A percentile compares a stretch with the other conserved stretches of the same genome.
phyloP scores from a whole-genome alignment of 2,797 vertebrate genomes.

The Limnodromus scolopaceus region DNA sequence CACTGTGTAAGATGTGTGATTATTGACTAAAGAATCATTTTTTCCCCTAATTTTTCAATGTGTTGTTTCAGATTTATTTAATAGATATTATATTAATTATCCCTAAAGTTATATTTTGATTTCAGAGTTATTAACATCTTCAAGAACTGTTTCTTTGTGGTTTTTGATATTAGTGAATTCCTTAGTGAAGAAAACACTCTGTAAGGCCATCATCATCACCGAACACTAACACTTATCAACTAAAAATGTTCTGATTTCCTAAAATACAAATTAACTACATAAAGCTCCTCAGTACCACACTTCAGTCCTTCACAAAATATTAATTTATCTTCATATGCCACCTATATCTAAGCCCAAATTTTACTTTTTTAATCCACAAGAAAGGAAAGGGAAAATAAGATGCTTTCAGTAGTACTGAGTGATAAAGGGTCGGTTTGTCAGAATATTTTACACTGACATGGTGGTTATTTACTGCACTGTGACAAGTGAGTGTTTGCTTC shows the following conservation, averaged over 20 bases:
- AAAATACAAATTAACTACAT: background rate
- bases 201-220: fast-evolving
- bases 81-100: too few species aligned
- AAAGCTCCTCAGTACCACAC: background rate
- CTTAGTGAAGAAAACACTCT: background rate
- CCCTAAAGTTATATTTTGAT: background rate
- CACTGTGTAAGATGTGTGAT: background rate
- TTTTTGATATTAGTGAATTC: background rate
- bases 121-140: background rate
- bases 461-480: background rate
- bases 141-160: background rate
- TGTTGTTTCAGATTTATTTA: background rate
- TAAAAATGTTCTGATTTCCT: background rate
- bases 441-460: background rate
- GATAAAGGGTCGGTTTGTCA: background rate
- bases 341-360: background rate
- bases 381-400: background rate
- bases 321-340: background rate
- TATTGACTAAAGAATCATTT: background rate
- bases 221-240: background rate
- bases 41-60: background rate
- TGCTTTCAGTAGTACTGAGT: background rate
- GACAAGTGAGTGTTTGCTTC: background rate
- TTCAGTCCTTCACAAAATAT: background rate
- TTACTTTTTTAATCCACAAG: background rate